Evolutionary conservation across 2,888 invertebrate genomes (phyloP).

Genomic region (Fabriciana adippe): DNA sequence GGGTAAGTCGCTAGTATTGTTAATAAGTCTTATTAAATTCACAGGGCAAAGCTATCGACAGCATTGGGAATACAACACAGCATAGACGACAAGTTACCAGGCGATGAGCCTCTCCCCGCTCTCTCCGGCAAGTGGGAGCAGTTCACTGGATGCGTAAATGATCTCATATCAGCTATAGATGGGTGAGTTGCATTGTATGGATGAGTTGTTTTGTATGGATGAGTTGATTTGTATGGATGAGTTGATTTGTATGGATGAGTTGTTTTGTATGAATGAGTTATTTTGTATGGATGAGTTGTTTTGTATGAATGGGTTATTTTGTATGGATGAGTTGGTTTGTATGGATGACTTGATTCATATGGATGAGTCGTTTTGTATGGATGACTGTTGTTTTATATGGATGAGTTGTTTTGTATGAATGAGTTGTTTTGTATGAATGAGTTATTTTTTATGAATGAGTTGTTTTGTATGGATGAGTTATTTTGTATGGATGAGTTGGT

Average conservation of each 20-base stretch:
- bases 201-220: background rate
- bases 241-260: too few relatives aligned
- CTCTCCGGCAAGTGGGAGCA: slow-evolving; percentile 52
- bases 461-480: too few relatives aligned
- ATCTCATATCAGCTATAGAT: slow-evolving; percentile 54
- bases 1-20: background rate
- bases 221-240: too few relatives aligned
- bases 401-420: too few relatives aligned
- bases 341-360: too few relatives aligned
- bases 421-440: too few relatives aligned
- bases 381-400: too few relatives aligned
- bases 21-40: slow-evolving; percentile 23
- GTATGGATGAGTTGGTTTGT: slow-evolving; percentile 51
- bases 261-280: too few relatives aligned
- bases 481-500: slow-evolving; percentile 35
- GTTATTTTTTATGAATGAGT: too few relatives aligned
- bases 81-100: slow-evolving; percentile 60
- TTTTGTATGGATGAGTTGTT: slow-evolving; percentile 35
- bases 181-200: slow-evolving; percentile 48
- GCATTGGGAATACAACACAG: slow-evolving; percentile 58
- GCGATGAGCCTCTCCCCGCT: slow-evolving; percentile 50
- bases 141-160: slow-evolving; percentile 53
- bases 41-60: slow-evolving; percentile 63
- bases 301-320: slow-evolving; percentile 34
- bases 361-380: background rate